Evolutionary conservation across 2,113 vertebrate species (phyloP).

Genomic region (Numida meleagris): DNA sequence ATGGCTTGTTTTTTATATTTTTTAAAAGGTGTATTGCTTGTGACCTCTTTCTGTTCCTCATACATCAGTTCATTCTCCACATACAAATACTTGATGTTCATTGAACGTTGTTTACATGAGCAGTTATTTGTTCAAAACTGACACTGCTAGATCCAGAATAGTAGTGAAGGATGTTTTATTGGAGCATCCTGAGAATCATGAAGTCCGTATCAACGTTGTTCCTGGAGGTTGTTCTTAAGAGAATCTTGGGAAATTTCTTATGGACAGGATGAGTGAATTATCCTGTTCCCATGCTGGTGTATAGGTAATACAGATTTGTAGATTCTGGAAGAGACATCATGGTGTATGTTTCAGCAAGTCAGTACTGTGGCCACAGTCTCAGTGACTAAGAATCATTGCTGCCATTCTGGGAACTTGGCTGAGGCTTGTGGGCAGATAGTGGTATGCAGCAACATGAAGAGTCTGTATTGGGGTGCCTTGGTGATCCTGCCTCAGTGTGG

Average conservation of each 20-base stretch:
- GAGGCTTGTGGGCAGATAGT: neutral
- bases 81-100: neutral
- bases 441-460: neutral
- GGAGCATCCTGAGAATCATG: neutral
- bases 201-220: neutral
- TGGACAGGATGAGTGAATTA: neutral
- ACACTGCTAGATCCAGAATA: neutral
- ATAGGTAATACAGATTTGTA: neutral
- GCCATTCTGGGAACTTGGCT: neutral
- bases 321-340: too few species aligned
- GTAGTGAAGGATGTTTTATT: neutral
- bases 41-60: neutral
- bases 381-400: too few species aligned
- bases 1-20: neutral
- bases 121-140: neutral
- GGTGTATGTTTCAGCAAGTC: neutral
- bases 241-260: neutral
- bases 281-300: neutral
- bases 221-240: neutral
- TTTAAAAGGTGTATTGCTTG: neutral
- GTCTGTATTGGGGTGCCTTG: accelerated
- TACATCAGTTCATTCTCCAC: neutral
- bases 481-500: accelerated
- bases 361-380: neutral
- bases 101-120: neutral